A percentile compares a stretch with the other conserved stretches of the same genome.
Evolutionary conservation across 2,888 invertebrate species (phyloP).

Genomic region (Thera britannica): DNA sequence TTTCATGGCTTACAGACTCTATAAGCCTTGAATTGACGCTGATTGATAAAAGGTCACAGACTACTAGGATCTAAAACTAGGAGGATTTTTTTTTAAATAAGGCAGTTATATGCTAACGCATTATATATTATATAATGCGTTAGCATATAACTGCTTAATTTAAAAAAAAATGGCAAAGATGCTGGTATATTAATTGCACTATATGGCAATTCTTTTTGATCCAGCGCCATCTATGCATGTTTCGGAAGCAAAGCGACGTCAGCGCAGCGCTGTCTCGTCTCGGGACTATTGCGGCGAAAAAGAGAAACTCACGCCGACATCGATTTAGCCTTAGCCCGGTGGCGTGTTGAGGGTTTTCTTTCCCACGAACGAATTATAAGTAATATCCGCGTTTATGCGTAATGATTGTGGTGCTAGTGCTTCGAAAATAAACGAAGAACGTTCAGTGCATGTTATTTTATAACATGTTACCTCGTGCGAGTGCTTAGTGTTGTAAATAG

Average conservation of each 20-base stretch:
- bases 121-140: too few relatives aligned
- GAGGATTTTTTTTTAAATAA: too few relatives aligned
- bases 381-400: constrained; percentile 70
- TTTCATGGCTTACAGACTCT: too few relatives aligned
- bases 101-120: too few relatives aligned
- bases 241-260: constrained; percentile 25
- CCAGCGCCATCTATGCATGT: constrained; percentile 63
- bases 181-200: constrained; percentile 7
- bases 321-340: constrained; percentile 77
- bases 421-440: constrained; percentile 65
- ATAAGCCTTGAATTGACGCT: too few relatives aligned
- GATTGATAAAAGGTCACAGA: too few relatives aligned
- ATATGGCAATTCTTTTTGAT: constrained; percentile 48
- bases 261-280: constrained; percentile 47
- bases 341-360: constrained; percentile 66
- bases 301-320: constrained; percentile 74
- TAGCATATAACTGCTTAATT: neutral
- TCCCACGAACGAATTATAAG: constrained; percentile 73
- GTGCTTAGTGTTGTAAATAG: constrained; percentile 80
- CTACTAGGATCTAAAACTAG: too few relatives aligned
- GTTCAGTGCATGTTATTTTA: constrained; percentile 72
- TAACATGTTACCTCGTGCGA: constrained; percentile 72
- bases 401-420: constrained; percentile 81
- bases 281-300: constrained; percentile 63
- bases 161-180: too few relatives aligned